Percentiles rank a stretch among this genome's conserved stretches.
Evolutionary conservation across 2,888 invertebrate genomes (phyloP).

Genomic region (Auanema sp.): DNA sequence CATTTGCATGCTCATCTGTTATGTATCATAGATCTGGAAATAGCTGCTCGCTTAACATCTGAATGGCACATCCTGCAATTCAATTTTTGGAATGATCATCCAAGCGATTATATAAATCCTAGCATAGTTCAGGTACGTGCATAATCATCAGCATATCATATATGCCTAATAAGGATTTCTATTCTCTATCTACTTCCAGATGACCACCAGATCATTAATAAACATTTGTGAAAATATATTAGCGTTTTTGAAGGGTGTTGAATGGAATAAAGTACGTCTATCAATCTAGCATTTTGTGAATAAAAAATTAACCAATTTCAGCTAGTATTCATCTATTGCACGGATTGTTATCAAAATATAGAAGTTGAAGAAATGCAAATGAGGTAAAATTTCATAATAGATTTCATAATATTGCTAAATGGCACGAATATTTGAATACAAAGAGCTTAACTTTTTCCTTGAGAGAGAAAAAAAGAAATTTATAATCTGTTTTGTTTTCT

Average conservation of each 20-base stretch:
- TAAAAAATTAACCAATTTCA: not conserved
- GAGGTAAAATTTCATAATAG: not conserved
- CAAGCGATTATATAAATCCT: slow-evolving; percentile 15
- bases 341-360: not conserved
- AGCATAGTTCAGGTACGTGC: slow-evolving; percentile 23
- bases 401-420: not conserved
- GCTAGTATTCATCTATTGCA: slow-evolving; percentile 1
- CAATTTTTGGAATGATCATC: slow-evolving; percentile 31
- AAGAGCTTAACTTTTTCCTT: not conserved
- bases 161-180: not conserved
- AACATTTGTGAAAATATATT: slow-evolving; percentile 34
- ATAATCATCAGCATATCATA: not conserved
- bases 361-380: slow-evolving; percentile 3
- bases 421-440: not conserved
- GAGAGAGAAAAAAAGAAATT: not conserved
- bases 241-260: slow-evolving; percentile 24
- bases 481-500: not conserved
- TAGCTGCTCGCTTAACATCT: slow-evolving; percentile 20
- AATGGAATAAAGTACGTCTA: slow-evolving; percentile 29
- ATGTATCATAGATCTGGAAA: slow-evolving; percentile 20
- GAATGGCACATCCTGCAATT: slow-evolving; percentile 28
- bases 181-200: slow-evolving; percentile 14
- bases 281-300: no score
- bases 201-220: slow-evolving; percentile 28
- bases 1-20: not conserved